Percentiles rank a stretch among this genome's conserved stretches.
Conservation (phyloP, 2,797 vertebrate genomes). For the Sebastolobus alascanus region DNA sequence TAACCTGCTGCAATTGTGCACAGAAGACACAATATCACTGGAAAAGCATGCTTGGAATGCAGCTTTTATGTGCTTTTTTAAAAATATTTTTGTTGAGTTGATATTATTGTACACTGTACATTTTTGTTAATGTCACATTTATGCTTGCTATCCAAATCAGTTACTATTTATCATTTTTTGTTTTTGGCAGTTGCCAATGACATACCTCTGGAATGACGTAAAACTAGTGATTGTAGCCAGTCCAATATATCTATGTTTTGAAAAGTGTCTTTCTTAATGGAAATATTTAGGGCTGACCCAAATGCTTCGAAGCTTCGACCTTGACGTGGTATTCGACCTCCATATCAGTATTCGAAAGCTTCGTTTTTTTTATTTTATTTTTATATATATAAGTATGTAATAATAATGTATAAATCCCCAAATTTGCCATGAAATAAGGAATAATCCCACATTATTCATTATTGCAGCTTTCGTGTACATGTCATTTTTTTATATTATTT, state of each 20-base stretch:
- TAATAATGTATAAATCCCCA: too few species aligned
- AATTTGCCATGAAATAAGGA: too few species aligned
- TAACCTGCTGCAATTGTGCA: not conserved
- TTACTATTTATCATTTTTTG: not conserved
- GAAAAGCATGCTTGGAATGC: not conserved
- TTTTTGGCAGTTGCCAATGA: not conserved
- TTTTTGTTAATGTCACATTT: not conserved
- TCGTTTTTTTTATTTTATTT: too few species aligned
- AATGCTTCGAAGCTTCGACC: too few species aligned
- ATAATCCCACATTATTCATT: too few species aligned
- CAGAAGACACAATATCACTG: not conserved
- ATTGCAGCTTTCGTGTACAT: not conserved
- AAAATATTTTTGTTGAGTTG: not conserved
- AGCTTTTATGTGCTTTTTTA: not conserved
- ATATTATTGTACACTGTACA: not conserved
- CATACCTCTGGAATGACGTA: not conserved
- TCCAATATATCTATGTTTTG: not conserved
- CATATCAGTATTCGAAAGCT: too few species aligned
- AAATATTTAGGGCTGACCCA: not conserved
- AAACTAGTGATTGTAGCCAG: not conserved
- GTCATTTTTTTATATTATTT: not conserved
- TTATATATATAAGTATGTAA: too few species aligned
- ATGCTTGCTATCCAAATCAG: not conserved
- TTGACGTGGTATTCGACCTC: too few species aligned
- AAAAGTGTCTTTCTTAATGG: not conserved